Base-by-base conservation (phyloP, 2,113 vertebrate species). In the Toxotes jaculatrix region DNA sequence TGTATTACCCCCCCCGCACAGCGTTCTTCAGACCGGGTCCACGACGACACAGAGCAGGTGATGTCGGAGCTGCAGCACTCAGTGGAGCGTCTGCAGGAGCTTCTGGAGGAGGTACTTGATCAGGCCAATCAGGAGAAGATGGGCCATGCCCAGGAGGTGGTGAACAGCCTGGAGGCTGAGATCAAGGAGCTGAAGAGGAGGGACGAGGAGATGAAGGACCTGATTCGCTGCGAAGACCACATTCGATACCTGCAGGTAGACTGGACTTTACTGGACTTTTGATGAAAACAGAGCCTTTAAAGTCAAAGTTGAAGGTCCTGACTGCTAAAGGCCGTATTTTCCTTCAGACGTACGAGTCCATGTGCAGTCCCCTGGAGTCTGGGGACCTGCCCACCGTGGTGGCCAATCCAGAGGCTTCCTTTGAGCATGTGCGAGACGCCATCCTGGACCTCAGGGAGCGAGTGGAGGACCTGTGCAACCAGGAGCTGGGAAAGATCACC, bases 221-320 rank as follows among this genome's bases (percentile, higher is more conserved):
- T 96, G 77, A 82, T 45, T 7, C 43, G 49, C 16, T 94, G 93
- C 3, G 92, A 94, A 31, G 95, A 96, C 83, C 86, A 95, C 81
- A 95, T 96, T 76, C 69, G 93, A 77, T 96, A 94, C 23, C 86
- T 96, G 47, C 88, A 94, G 93, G 95, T 96, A 4, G 27, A n/a
- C 10, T 27, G 27, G 27, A 27, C 27, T 27, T 27, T 27, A 27
- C 27, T 27, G 27, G 27, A 27, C 27, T 27, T 27, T 27, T 27
- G 27, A 45, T 42, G 7, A 47, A 45, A 45, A 16, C 2, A 6
- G 5, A 7, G 1, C 12, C 27, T 47, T 47, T 32, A 47, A 47
- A 47, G 64, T 21, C 9, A 51, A 1, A 34, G 31, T 12, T 43
- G 6, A 43, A 64, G 7, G 12, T 43, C 13, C 27, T 34, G 5